Percentiles rank a stretch among this genome's conserved stretches.
These are phyloP conservation scores for Grammomys surdaster DNA, from an alignment of 2,113 vertebrate species.

Conservation along the genomic window DNA sequence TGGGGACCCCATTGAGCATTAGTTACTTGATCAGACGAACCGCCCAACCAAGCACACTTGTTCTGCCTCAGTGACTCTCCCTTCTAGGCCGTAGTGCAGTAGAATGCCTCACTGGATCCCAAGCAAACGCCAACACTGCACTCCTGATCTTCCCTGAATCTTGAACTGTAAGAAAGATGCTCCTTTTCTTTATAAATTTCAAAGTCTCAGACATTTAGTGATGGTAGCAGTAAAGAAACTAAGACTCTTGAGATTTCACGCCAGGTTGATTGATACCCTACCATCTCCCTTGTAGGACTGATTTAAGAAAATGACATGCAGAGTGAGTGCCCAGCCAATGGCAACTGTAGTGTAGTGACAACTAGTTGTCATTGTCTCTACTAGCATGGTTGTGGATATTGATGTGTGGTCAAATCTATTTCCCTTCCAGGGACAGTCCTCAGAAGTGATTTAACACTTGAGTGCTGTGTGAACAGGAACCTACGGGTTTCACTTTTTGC, in stretches of 20 bases:
- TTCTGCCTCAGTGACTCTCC: neutral
- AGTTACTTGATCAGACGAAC: neutral
- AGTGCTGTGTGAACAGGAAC: neutral
- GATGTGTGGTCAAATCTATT: neutral
- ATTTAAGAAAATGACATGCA: neutral
- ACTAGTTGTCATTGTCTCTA: fast-evolving
- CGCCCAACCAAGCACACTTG: neutral
- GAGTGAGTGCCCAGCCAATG: neutral
- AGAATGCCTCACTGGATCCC: neutral
- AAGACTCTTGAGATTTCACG: neutral
- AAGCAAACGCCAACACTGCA: too few species aligned
- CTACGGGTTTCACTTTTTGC: neutral
- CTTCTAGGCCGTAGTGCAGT: too few species aligned
- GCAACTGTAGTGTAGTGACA: neutral
- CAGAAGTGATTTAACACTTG: neutral
- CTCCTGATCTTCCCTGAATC: neutral
- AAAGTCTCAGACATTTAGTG: neutral
- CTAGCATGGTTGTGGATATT: neutral
- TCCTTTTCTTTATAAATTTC: neutral
- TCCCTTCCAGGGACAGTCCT: neutral
- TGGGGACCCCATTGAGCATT: neutral
- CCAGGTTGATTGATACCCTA: neutral
- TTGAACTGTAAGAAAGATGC: neutral
- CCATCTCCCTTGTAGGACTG: neutral
- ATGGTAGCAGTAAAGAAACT: neutral